Percentiles rank a stretch among this genome's conserved stretches.
Evolutionary conservation across 1,140 invertebrate genomes (phyloP).

Genomic region (Oryctes rhinoceros): DNA sequence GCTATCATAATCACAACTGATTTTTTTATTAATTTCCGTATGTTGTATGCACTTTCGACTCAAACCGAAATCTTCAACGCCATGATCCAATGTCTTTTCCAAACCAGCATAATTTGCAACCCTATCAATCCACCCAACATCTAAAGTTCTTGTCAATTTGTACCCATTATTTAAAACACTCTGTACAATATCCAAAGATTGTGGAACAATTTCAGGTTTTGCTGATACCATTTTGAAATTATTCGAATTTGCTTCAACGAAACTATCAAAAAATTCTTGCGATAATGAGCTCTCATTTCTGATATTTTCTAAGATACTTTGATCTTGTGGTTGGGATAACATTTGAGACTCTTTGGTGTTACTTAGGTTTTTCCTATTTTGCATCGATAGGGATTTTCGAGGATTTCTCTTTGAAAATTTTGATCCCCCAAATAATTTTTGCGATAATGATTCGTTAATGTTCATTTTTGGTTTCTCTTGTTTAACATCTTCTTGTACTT

Average conservation of each 20-base stretch:
- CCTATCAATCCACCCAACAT: constrained; percentile 58
- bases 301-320: constrained; percentile 45
- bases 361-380: constrained; percentile 52
- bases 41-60: neutral
- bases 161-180: constrained; percentile 54
- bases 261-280: constrained; percentile 18
- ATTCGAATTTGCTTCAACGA: neutral
- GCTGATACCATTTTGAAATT: constrained; percentile 51
- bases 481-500: constrained; percentile 40
- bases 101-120: constrained; percentile 49
- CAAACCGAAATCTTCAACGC: constrained; percentile 17
- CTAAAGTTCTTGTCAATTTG: constrained; percentile 50
- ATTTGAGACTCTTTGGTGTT: constrained; percentile 45
- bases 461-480: constrained; percentile 55
- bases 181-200: constrained; percentile 61
- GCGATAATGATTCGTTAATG: constrained; percentile 64
- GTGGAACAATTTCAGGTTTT: constrained; percentile 49
- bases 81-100: constrained; percentile 42
- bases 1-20: constrained; percentile 50
- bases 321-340: constrained; percentile 48
- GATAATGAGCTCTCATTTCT: neutral
- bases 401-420: constrained; percentile 78
- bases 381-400: constrained; percentile 70
- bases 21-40: neutral
- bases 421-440: constrained; percentile 75